These are phyloP conservation scores for Virgularia gustaviana DNA, from an alignment of 92 coral and sea anemone species.

Conservation along the genomic window DNA sequence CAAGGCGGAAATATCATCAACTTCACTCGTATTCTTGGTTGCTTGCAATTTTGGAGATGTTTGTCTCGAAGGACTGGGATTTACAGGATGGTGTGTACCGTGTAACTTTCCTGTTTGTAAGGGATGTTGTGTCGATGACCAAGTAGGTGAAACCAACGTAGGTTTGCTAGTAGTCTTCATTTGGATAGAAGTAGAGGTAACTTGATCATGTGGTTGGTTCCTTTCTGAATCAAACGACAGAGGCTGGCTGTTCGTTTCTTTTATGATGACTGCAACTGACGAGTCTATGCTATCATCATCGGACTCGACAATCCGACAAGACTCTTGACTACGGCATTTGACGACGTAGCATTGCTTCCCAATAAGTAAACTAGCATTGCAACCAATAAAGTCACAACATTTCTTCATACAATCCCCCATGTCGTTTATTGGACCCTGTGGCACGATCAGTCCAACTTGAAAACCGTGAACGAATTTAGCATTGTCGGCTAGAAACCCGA, in stretches of 20 bases:
- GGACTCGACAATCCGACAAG: slow-evolving; percentile 59
- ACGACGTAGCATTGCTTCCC: slow-evolving; percentile 71
- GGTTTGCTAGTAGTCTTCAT: too few relatives aligned
- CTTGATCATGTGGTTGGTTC: neutral
- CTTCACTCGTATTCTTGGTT: neutral
- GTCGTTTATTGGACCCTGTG: neutral
- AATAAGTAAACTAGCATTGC: slow-evolving; percentile 69
- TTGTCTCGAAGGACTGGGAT: too few relatives aligned
- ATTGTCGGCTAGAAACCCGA: slow-evolving; percentile 4
- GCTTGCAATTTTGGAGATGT: neutral
- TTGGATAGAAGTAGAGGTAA: neutral
- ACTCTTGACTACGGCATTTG: slow-evolving; percentile 61
- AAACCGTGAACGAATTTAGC: slow-evolving; percentile 20
- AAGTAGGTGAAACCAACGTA: too few relatives aligned
- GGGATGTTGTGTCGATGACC: too few relatives aligned
- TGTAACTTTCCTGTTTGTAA: too few relatives aligned
- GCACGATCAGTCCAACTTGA: slow-evolving; percentile 2
- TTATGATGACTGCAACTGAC: slow-evolving; percentile 18
- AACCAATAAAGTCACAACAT: slow-evolving; percentile 62
- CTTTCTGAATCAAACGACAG: slow-evolving; percentile 10
- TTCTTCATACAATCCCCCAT: slow-evolving; percentile 20
- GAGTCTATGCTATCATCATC: neutral
- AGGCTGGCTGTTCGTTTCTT: neutral
- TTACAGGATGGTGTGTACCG: too few relatives aligned
- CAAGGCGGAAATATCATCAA: neutral